Base-by-base conservation (phyloP, 2,888 invertebrate genomes). In the Hypsopygia costalis region DNA sequence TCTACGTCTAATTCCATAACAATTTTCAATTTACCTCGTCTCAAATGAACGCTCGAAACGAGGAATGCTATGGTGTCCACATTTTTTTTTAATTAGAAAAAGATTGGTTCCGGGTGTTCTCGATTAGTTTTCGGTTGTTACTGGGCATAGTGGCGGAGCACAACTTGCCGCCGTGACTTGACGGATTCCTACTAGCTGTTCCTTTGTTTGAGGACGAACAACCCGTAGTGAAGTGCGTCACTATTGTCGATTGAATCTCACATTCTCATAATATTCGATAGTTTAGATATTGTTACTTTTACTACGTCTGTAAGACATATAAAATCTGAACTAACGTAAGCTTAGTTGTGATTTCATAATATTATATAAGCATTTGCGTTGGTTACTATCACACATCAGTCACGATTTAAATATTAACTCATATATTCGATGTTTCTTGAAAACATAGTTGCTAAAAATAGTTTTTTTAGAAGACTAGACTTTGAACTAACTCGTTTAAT, bases 101-200 rank as follows among this genome's bases (percentile, higher is more conserved):
- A 70, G 74, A 85, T 87, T 85, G 62, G 85, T 81, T 86, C 75
- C 82, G 83, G 82, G 70, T 74, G 75, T 78, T 81, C 82, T 82
- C 73, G 83, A 83, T 85, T 83, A 79, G 76, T 71, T 78, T 82
- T 82, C 67, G 81, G 77, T 65, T 73, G 72, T 72, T 69, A 69
- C 61, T 51, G 43, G 56, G 41, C 52, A 47, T 50, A 51, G 47
- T 48, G 57, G 58, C 50, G 52, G 60, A 55, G 59, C 51, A 58
- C 53, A 52, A 61, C 47, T 58, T 53, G 59, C 48, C 55, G 58
- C 66, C 79, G 75, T 87, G 87, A 86, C 86, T 83, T 68, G 82
- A 77, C 85, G 73, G 70, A 83, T 83, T 85, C 79, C 74, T 73
- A 51, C 53, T 68, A 64, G 64, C 25, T 16, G 57, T 64, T 69